Evolutionary conservation across 1,140 invertebrate genomes (phyloP), one percentile per base, ranked within the genome.

Genomic region (Steinernema feltiae): DNA sequence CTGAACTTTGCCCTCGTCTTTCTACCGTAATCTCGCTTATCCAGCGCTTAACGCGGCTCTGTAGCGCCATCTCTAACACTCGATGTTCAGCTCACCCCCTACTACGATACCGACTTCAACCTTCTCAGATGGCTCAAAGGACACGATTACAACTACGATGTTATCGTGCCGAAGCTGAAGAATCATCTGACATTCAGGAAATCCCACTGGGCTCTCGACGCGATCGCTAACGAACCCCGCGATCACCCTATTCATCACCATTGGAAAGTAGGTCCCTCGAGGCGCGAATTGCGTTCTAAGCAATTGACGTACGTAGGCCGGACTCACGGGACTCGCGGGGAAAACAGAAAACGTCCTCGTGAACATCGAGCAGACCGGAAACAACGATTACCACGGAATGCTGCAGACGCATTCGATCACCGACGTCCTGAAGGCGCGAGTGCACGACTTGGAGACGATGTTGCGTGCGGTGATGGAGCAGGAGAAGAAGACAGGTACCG

Each of bases 31-130:
- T n/a, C n/a, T n/a, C n/a, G n/a, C n/a, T n/a, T n/a, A n/a, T n/a
- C n/a, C n/a, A n/a, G n/a, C n/a, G n/a, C n/a, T n/a, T n/a, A n/a
- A n/a, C n/a, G n/a, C n/a, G n/a, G n/a, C n/a, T n/a, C n/a, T n/a
- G n/a, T n/a, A n/a, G n/a, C n/a, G n/a, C n/a, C n/a, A n/a, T n/a
- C n/a, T n/a, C n/a, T n/a, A n/a, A n/a, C n/a, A n/a, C 41, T 27
- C 24, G 15, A 12, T 63, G 7, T 63, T 63, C 53, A 79, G 76
- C 69, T 85, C 1, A 85, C 85, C 18, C 80, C 85, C 1, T 85
- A 86, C 46, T 85, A 85, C 63, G 84, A 85, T 70, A 85, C 84
- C 18, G 82, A 85, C 35, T 85, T 86, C 71, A 85, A 85, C 48
- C 71, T 85, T 21, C 79, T 85, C 46, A 83, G 84, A n/a, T 85